Evolutionary conservation across 2,113 vertebrate species (phyloP).

Genomic region (Lycaon pictus): DNA sequence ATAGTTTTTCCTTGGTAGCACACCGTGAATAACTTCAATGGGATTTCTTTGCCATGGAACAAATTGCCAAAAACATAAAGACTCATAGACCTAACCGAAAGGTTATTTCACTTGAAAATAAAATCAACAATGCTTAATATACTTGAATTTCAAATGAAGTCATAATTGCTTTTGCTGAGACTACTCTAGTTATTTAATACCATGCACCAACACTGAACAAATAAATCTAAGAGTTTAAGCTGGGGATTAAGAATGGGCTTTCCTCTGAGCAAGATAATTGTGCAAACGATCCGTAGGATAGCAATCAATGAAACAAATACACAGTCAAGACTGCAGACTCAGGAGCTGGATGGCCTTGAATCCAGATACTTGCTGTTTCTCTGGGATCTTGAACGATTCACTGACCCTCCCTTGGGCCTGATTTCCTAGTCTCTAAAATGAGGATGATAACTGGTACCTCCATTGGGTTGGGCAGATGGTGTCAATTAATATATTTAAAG

Average conservation of each 20-base stretch:
- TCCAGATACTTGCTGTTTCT: not conserved
- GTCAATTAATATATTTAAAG: not conserved
- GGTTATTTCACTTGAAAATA: conserved; percentile 59
- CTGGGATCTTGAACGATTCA: not conserved
- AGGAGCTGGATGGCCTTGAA: not conserved
- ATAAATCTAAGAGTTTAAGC: conserved; percentile 18
- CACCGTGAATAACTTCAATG: not conserved
- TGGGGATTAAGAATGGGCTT: conserved; percentile 53
- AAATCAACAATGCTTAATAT: conserved; percentile 52
- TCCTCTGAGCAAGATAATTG: conserved; percentile 38
- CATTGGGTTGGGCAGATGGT: not conserved
- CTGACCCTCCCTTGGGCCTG: accelerated
- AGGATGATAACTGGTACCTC: not conserved
- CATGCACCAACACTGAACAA: not conserved
- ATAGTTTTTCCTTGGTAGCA: not conserved
- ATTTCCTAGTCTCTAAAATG: not conserved
- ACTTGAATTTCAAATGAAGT: conserved; percentile 61
- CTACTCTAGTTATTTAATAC: not conserved
- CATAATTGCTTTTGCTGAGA: not conserved
- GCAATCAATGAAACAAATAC: not conserved
- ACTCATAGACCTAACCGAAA: not conserved
- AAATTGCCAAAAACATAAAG: not conserved
- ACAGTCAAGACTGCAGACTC: not conserved
- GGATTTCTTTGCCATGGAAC: not conserved
- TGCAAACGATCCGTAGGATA: not conserved